Percentiles rank a stretch among this genome's conserved stretches.
Evolutionary conservation across 2,888 invertebrate species (phyloP).

Genomic region (Nomada ruficornis): DNA sequence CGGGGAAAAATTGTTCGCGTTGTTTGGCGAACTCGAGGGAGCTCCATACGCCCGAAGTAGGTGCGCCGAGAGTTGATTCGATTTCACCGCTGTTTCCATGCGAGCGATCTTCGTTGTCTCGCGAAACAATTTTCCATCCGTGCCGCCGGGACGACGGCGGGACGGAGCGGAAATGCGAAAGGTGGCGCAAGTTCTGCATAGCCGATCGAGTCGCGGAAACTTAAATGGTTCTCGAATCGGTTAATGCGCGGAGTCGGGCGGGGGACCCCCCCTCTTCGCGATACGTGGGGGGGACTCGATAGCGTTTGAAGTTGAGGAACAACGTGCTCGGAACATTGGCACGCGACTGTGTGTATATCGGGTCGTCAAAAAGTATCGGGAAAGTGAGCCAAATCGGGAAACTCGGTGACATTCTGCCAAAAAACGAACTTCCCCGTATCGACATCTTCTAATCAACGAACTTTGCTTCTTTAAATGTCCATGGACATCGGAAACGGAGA

Average conservation of each 20-base stretch:
- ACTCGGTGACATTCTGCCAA: too few relatives aligned
- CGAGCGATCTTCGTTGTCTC: neutral
- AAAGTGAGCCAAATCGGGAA: neutral
- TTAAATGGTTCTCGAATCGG: constrained; percentile 9
- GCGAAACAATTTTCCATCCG: neutral
- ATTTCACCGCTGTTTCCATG: too few relatives aligned
- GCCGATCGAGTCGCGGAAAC: neutral
- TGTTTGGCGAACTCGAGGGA: neutral
- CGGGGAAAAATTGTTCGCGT: neutral
- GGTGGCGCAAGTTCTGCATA: neutral
- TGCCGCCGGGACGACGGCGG: neutral
- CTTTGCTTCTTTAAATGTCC: too few relatives aligned
- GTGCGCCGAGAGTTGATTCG: neutral
- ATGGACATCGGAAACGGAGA: too few relatives aligned
- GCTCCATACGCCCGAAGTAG: neutral
- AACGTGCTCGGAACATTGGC: neutral
- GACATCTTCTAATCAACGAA: too few relatives aligned
- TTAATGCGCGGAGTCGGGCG: neutral
- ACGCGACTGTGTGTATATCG: neutral
- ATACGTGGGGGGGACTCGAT: neutral
- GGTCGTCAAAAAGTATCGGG: constrained; percentile 18
- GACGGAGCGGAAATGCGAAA: neutral
- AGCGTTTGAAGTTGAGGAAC: neutral
- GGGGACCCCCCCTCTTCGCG: neutral
- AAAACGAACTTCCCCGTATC: too few relatives aligned